Base-by-base conservation (phyloP, 2,113 vertebrate species). In the Pterophyllum scalare region DNA sequence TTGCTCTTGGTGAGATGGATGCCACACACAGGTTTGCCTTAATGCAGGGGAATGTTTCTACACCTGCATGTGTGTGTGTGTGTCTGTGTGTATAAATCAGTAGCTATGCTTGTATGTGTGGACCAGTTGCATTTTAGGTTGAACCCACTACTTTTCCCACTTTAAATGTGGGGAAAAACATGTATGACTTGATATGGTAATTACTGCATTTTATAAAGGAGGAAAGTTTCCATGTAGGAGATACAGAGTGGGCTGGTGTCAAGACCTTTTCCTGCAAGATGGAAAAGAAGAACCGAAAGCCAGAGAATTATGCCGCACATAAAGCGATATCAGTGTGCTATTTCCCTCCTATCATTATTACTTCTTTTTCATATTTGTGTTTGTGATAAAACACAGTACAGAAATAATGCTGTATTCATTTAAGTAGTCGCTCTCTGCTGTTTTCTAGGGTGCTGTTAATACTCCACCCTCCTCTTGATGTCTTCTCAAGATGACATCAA, bases 401-500 rank as follows among this genome's bases (percentile, higher is more conserved):
- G 75, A 64, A 81, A 77, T 31, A 74, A 43, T 11, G 6, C 19
- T 38, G 31, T 4, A 14, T 57, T 77, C 12, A 75, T 76, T 70
- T 7, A 56, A 46, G 14, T 19, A 46, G 40, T 54, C 22, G 28
- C 13, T 40, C 67, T 70, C 9, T 76, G 46, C 46, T 67, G 56
- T 88, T 88, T 86, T 80, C 83, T 72, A 52, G 59, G 67, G 81
- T 81, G 65, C 61, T 59, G 70, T 81, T 80, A 91, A 60, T 4
- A 46, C 76, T 81, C 79, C 79, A 28, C 82, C 85, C 75, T 81
- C 31, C 65, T 83, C 84, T 78, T 93, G 93, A 93, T 92, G 88
- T 85, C 82, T 92, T 93, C 89, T 93, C 90, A 93, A 94, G 91
- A 93, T 79, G 84, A 89, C 85, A 85, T 81, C 89, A 81, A 67